Base-by-base conservation (phyloP, 2,797 vertebrate genomes). In the Calcarius lapponicus region DNA sequence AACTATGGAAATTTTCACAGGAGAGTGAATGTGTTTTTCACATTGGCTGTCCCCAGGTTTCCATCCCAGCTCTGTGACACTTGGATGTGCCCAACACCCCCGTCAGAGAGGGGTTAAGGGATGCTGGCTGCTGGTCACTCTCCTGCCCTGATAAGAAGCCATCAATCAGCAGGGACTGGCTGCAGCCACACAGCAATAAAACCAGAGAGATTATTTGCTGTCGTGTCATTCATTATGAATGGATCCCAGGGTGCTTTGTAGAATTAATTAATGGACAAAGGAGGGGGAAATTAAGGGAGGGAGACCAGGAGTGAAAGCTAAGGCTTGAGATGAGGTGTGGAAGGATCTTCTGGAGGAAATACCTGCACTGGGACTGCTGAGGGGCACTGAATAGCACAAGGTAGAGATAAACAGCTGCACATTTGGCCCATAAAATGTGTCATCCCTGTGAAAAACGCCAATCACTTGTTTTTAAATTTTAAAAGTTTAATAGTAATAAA, bases 231-330 rank as follows among this genome's bases (percentile, higher is more conserved):
- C 92, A 70, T 83, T 81, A 93, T 84, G 61, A 92, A 97, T 73
- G 92, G 53, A 86, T 90, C 93, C 86, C 91, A 19, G 56, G 87
- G 51, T 47, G 87, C 87, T 93, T 88, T 90, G 89, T 80, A 36
- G 92, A 94, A 94, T 94, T 90, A 97, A 97, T 96, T 94, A 93
- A 76, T 53, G 81, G 87, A 54, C 47, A 56, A 78, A 92, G 47
- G 58, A 64, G 82, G 50, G 82, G 67, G 82, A 86, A 92, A 94
- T 84, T 74, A 94, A 79, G 82, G 89, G 51, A 3, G 36, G 54
- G 62, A 84, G 65, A 43, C 3, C 13, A 28, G n/a, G 56, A 79
- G 56, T 83, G 14, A 70, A 72, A 80, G 47, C 40, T 36, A 6
- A 61, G 26, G 65, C 20, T 91, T 58, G 73, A 42, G 79, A 28